Evolutionary conservation across 2,113 vertebrate genomes (phyloP), one percentile per base, ranked within the genome.

Genomic region (Chaetodon trifascialis): DNA sequence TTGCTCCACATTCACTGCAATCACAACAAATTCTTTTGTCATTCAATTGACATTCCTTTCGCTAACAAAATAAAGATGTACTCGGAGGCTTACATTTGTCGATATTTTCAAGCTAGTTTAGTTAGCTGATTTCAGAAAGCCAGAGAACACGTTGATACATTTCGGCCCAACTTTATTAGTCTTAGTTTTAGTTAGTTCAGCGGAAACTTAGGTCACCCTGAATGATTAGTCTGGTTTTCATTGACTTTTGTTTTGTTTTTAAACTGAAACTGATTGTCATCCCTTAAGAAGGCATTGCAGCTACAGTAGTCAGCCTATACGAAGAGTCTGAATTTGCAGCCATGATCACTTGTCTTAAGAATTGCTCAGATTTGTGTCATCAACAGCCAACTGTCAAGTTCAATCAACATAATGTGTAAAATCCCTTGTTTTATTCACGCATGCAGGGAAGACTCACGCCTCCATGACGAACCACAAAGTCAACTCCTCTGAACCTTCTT

Each of bases 351-450:
- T 1, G 38, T 55, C n/a, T 78, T 47, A 5, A 56, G n/a, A n/a
- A n/a, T n/a, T n/a, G n/a, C n/a, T n/a, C n/a, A n/a, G 44, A 64
- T 74, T 14, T 65, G 21, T 78, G 54, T 75, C 49, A 49, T 60
- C 0, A 23, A 16, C 34, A 75, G 56, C 15, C 38, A 66, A 60
- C 23, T 63, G 87, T 58, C 82, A 65, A 23, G 9, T 16, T 0
- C 10, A 76, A 76, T 83, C 2, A 73, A 58, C 58, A 21, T 21
- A 17, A 54, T 23, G 42, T 52, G 63, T 47, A 9, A 60, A 67
- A 67, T 44, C 46, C 58, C 36, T 7, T 36, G 10, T 54, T 19
- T 19, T 23, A 23, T 56, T 65, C 14, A 49, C 16, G 14, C 30
- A 42, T 19, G 56, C 66, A 19, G 34, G 12, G 23, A 46, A 52